Evolutionary conservation across 1,140 invertebrate species (phyloP).

Genomic region (Drosophila funebris): DNA sequence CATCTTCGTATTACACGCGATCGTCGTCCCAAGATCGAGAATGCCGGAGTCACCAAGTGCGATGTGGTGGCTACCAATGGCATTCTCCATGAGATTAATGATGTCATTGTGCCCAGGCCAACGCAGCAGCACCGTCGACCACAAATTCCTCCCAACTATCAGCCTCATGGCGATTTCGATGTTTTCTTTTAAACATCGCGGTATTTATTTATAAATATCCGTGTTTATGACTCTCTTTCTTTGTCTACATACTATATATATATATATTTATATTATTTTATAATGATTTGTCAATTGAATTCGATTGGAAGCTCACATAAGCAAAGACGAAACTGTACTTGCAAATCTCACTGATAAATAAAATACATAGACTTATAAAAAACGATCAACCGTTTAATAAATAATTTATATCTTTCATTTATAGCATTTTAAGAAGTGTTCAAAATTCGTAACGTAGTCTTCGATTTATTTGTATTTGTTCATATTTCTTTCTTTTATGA

Average conservation of each 20-base stretch:
- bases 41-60: conserved; percentile 85
- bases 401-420: background rate
- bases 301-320: conserved; percentile 45
- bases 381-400: background rate
- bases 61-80: conserved; percentile 86
- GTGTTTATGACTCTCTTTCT: conserved; percentile 35
- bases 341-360: conserved; percentile 48
- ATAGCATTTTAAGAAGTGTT: background rate
- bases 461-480: background rate
- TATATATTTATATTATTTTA: conserved; percentile 75
- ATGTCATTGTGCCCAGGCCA: conserved; percentile 79
- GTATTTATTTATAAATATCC: conserved; percentile 12
- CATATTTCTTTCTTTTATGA: background rate
- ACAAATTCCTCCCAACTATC: conserved; percentile 49
- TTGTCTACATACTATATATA: conserved; percentile 39
- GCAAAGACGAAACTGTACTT: conserved; percentile 12
- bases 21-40: conserved; percentile 85
- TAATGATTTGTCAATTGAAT: conserved; percentile 58
- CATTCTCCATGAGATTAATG: conserved; percentile 86
- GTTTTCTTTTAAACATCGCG: conserved; percentile 73
- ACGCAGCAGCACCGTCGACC: conserved; percentile 68
- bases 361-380: conserved; percentile 54
- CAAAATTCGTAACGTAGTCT: background rate
- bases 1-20: conserved; percentile 84
- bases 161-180: conserved; percentile 73